Evolutionary conservation across 2,113 vertebrate genomes (phyloP), one percentile per base, ranked within the genome.

Genomic region (Callochromis pleurospilus): DNA sequence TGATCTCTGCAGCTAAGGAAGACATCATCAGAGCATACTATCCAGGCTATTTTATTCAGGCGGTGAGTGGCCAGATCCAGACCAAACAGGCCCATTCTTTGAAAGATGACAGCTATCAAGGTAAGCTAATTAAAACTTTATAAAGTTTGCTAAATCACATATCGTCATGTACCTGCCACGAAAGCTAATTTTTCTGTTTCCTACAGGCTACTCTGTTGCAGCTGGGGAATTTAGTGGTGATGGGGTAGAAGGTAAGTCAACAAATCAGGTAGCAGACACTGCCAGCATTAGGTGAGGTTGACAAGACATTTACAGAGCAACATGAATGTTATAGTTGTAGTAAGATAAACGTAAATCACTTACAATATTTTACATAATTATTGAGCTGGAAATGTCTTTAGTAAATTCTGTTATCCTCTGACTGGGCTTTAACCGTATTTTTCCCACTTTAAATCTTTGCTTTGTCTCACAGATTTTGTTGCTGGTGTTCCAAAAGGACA

Each of bases 201-300:
- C 45, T 31, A 14, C 87, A 98, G 98, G 98, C 33, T 98, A 98
- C 80, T 97, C 98, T 49, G 94, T 98, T 73, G 96, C 97, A 49
- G 97, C 97, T 42, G 98, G 98, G n/a, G 97, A 98, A 89, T 98
- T 98, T 92, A 98, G 92, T 88, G 96, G 97, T 2, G 98, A 98
- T 90, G 45, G 94, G 56, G 92, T 92, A n/a, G 98, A 98, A 97
- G 98, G 98, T 98, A 51, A 95, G 95, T 77, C 68, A 60, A 79
- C 58, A 33, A 51, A 84, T 31, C 13, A 7, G n/a, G 24, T 17
- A 26, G 70, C 19, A 29, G 40, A 13, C 21, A 38, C 9, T 38
- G 6, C 55, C 26, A n/a, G 7, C 3, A 26, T 19, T 56, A 31
- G 5, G 19, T 62, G 70, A 75, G 7, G 26, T 4, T 2, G 42